Conservation (phyloP, 2,888 invertebrate genomes). For the Geotrupes spiniger region DNA sequence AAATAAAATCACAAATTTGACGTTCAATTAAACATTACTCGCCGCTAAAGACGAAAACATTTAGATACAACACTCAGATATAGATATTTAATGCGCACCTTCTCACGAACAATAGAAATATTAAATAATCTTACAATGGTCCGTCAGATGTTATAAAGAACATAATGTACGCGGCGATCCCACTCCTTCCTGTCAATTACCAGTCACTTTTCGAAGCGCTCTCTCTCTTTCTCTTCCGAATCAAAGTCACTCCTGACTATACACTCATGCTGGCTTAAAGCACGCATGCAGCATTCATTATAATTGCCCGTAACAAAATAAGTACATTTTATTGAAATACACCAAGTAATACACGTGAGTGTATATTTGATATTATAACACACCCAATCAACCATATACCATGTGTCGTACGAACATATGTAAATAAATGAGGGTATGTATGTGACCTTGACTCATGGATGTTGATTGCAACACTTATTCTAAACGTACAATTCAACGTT, state of each 20-base stretch:
- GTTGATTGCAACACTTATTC: too few relatives aligned
- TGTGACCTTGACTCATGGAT: too few relatives aligned
- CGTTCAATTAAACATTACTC: background rate
- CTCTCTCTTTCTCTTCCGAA: too few relatives aligned
- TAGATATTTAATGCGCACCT: constrained; percentile 8
- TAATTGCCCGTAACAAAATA: constrained; percentile 23
- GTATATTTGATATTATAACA: too few relatives aligned
- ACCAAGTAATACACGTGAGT: too few relatives aligned
- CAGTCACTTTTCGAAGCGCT: constrained; percentile 18
- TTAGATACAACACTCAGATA: background rate
- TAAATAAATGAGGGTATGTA: too few relatives aligned
- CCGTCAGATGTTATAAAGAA: constrained; percentile 27
- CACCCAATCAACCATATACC: too few relatives aligned
- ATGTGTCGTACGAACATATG: too few relatives aligned
- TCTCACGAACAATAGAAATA: constrained; percentile 26
- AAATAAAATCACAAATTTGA: background rate
- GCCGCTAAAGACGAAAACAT: background rate
- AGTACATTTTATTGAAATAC: constrained; percentile 23
- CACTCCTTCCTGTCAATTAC: constrained; percentile 29
- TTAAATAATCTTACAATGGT: constrained; percentile 29
- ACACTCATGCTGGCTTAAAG: constrained; percentile 18
- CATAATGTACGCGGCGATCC: constrained; percentile 24
- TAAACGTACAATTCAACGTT: too few relatives aligned
- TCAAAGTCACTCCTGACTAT: constrained; percentile 12
- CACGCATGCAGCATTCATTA: constrained; percentile 20